Base-by-base conservation (phyloP, 2,113 vertebrate species). In the Callocephalon fimbriatum region DNA sequence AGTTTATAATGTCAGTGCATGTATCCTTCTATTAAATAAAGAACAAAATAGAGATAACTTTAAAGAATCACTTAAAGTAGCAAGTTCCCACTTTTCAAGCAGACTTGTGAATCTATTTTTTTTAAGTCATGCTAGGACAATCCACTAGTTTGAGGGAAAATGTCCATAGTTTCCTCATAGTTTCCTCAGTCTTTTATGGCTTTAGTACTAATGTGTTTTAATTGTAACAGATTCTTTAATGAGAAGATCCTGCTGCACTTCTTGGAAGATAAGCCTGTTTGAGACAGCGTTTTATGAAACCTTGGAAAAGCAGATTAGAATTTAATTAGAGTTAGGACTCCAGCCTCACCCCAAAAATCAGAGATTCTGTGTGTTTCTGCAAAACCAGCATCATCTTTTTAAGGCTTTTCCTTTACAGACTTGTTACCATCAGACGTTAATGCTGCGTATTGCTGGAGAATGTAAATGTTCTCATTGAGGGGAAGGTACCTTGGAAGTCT, bases 11-110 rank as follows among this genome's bases (percentile, higher is more conserved):
- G 78, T 93, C 54, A 65, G 47, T 53, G 42, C 47, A 19, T 88
- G 78, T 95, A 71, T 93, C 75, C 47, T 92, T 96, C 76, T 67
- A 58, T 91, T 93, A 92, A 93, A 92, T 95, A 94, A 93, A 51
- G 67, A 94, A 88, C 56, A 97, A 84, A 94, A 70, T 23, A 63
- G 83, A 90, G 61, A 40, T 73, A 88, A 58, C 47, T 29, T 59
- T 68, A 61, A 81, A 68, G 75, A 77, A 94, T 38, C 62, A 70
- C 58, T 86, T 91, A 31, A 92, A 56, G 54, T 56, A 86, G 38
- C 59, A 70, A 87, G 32, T 90, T 95, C 4, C 29, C 35, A 10
- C 62, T 54, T 93, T 70, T 86, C 66, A 85, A 35, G 54, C 42
- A 61, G 92, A 26, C 32, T 82, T 67, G 23, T 38, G 37, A 79